Evolutionary conservation across 2,797 vertebrate species (phyloP).

Genomic region (Bryconaethiops microstoma): DNA sequence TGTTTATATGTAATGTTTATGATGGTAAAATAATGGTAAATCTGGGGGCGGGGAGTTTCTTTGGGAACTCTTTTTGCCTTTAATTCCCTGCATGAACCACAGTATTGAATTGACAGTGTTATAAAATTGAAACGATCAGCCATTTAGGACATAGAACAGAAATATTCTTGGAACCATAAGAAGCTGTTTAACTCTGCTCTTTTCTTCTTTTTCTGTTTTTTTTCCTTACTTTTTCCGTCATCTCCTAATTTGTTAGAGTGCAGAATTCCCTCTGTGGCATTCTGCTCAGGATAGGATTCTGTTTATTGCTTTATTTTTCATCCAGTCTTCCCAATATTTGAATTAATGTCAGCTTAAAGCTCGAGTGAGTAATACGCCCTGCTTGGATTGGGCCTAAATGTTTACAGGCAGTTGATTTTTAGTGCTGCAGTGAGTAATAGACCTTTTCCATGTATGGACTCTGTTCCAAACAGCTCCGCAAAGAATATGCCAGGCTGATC

Average conservation of each 20-base stretch:
- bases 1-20: too few species aligned
- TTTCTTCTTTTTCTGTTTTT: neutral
- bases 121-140: neutral
- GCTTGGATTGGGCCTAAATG: neutral
- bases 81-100: too few species aligned
- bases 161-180: too few species aligned
- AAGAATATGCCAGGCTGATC: neutral
- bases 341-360: neutral
- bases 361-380: neutral
- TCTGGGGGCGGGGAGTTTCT: too few species aligned
- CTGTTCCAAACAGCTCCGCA: neutral
- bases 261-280: conserved; percentile 13
- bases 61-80: too few species aligned
- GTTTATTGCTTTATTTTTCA: conserved; percentile 5
- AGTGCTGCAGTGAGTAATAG: neutral
- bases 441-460: neutral
- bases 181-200: conserved; percentile 17
- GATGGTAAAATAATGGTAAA: too few species aligned
- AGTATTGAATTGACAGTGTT: too few species aligned
- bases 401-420: conserved; percentile 5
- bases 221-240: neutral
- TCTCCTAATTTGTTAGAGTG: conserved; percentile 1
- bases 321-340: neutral
- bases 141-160: neutral
- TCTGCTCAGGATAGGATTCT: conserved; percentile 19